These are phyloP conservation scores for Embidobia sp. DNA, from an alignment of 2,888 invertebrate species.

Conservation along the genomic window DNA sequence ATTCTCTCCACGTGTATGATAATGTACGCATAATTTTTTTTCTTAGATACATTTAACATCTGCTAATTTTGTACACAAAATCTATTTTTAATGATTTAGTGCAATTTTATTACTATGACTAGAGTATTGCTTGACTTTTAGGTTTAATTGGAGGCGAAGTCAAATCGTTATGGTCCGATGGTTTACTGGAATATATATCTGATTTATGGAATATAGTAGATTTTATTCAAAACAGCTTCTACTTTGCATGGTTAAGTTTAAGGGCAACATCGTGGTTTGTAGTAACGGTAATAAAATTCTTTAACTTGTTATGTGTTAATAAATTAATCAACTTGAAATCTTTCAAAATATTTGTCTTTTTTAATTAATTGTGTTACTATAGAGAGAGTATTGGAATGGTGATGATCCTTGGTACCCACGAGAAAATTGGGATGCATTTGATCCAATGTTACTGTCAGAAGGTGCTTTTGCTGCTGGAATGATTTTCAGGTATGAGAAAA, in stretches of 20 bases:
- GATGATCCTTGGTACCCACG: slow-evolving; percentile 92
- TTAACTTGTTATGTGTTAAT: too few species aligned
- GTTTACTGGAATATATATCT: slow-evolving; percentile 93
- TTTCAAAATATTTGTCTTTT: too few species aligned
- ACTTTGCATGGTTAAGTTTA: slow-evolving; percentile 95
- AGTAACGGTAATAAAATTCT: slow-evolving; percentile 93
- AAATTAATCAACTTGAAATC: too few species aligned
- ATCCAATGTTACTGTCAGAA: slow-evolving; percentile 96
- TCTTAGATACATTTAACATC: too few species aligned
- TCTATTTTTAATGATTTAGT: too few species aligned
- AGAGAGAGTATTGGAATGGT: slow-evolving; percentile 88
- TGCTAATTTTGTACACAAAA: too few species aligned
- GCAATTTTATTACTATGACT: too few species aligned
- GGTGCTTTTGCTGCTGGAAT: slow-evolving; percentile 98
- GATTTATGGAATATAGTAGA: slow-evolving; percentile 99
- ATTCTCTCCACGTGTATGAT: too few species aligned
- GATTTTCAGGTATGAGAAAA: slow-evolving; percentile 93
- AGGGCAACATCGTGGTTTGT: slow-evolving; percentile 93
- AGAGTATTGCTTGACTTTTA: slow-evolving; percentile 80
- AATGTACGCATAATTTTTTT: too few species aligned
- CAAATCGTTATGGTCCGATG: slow-evolving; percentile 94
- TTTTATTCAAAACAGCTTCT: slow-evolving; percentile 97
- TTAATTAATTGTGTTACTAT: slow-evolving; percentile 29
- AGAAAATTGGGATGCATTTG: slow-evolving; percentile 96
- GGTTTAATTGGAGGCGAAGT: slow-evolving; percentile 98